A percentile compares a stretch with the other conserved stretches of the same genome.
Conservation (phyloP, 92 coral and sea anemone species). For the Parazoanthus swiftii region DNA sequence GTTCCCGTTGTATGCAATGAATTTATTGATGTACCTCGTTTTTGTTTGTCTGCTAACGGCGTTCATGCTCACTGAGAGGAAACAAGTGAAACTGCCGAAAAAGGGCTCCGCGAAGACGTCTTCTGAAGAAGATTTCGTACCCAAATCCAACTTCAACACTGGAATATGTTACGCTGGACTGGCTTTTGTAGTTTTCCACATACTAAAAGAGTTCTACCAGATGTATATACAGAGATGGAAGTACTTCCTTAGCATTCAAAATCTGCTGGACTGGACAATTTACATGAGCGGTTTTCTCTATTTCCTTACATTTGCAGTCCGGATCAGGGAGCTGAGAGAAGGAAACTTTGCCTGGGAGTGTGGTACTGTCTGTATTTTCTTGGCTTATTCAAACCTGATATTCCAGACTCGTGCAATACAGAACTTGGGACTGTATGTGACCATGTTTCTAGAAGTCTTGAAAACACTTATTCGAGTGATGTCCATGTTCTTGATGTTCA, state of each 20-base stretch:
- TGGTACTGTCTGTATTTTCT: constrained; percentile 72
- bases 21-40: constrained; percentile 53
- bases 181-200: constrained; percentile 55
- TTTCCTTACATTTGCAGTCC: constrained; percentile 48
- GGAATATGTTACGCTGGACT: constrained; percentile 44
- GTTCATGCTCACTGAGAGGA: constrained; percentile 67
- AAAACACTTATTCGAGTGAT: constrained; percentile 68
- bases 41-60: constrained; percentile 60
- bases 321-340: constrained; percentile 38
- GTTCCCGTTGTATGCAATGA: constrained; percentile 54
- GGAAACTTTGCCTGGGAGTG: constrained; percentile 64
- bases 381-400: constrained; percentile 78
- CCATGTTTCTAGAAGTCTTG: constrained; percentile 86
- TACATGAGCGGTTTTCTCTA: constrained; percentile 61
- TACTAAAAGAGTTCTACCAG: constrained; percentile 68
- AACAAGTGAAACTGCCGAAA: constrained; percentile 21
- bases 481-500: constrained; percentile 64
- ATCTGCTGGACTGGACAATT: constrained; percentile 62
- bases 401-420: constrained; percentile 64
- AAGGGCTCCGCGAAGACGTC: background rate
- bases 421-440: constrained; percentile 80
- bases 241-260: constrained; percentile 58
- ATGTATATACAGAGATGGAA: constrained; percentile 48
- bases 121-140: constrained; percentile 34
- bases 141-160: constrained; percentile 33